These are phyloP conservation scores for Aythya baeri DNA, from an alignment of 2,113 vertebrate genomes.

Conservation along the genomic window DNA sequence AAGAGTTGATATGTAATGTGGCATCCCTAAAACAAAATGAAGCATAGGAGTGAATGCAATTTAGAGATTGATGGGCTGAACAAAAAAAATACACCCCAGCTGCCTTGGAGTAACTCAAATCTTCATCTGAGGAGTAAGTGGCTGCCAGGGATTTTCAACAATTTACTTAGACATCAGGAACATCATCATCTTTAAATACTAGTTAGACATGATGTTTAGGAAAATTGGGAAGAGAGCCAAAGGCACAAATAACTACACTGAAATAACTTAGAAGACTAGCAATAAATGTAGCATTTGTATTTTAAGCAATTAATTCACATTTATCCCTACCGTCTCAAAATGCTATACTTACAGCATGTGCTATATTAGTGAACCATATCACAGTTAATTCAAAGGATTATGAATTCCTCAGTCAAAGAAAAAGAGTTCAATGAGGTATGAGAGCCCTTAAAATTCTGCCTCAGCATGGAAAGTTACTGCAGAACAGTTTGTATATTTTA, in stretches of 20 bases:
- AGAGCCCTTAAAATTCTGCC: background rate
- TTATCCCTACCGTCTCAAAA: background rate
- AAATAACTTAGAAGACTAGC: background rate
- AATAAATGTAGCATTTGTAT: background rate
- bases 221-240: constrained; percentile 10
- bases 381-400: background rate
- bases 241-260: background rate
- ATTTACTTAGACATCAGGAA: background rate
- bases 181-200: background rate
- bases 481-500: background rate
- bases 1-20: background rate
- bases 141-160: background rate
- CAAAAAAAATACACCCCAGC: constrained; percentile 23
- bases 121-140: background rate
- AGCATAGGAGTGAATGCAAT: background rate
- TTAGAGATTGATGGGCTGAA: background rate
- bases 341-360: background rate
- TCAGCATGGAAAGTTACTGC: background rate
- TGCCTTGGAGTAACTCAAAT: background rate
- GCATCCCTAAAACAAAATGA: constrained; percentile 6
- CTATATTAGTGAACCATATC: background rate
- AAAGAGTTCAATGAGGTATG: background rate
- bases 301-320: background rate
- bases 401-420: background rate
- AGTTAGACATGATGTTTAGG: background rate